A percentile compares a stretch with the other conserved stretches of the same genome.
phyloP scores from a whole-genome alignment of 2,797 vertebrate species.

The Chloroceryle amazona region DNA sequence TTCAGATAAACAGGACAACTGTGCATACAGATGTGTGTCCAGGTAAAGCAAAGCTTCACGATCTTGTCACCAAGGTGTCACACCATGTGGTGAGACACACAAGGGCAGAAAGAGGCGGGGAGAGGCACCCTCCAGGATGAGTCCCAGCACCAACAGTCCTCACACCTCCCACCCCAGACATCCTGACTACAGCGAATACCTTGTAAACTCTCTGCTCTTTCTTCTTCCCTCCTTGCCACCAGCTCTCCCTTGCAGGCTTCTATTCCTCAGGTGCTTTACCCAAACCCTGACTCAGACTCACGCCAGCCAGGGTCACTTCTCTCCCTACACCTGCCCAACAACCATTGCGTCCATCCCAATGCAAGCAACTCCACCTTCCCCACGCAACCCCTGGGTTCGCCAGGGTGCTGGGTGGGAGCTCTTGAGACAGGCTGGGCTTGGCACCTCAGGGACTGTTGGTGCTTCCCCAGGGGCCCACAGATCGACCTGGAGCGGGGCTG shows the following conservation, averaged over 20 bases:
- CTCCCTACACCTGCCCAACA: neutral
- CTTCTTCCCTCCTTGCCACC: neutral
- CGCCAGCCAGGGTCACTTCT: accelerated
- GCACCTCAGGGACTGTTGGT: accelerated
- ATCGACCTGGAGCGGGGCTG: neutral
- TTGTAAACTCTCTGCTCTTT: neutral
- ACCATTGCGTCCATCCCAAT: accelerated
- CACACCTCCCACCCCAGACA: neutral
- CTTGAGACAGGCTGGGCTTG: neutral
- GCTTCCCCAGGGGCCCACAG: neutral
- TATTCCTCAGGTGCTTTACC: neutral
- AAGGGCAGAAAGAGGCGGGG: neutral
- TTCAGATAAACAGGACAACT: neutral
- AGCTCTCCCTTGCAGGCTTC: neutral
- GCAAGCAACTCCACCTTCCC: neutral
- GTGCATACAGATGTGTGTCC: neutral
- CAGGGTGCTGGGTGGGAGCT: accelerated
- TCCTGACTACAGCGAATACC: accelerated
- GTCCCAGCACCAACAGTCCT: neutral
- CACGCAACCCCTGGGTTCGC: neutral
- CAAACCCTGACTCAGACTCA: accelerated
- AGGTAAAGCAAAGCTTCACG: neutral
- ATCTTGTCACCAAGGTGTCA: neutral
- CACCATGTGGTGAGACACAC: accelerated
- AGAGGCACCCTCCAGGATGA: neutral